These are phyloP conservation scores for Hyla sarda DNA, from an alignment of 2,113 vertebrate species.

Conservation along the genomic window DNA sequence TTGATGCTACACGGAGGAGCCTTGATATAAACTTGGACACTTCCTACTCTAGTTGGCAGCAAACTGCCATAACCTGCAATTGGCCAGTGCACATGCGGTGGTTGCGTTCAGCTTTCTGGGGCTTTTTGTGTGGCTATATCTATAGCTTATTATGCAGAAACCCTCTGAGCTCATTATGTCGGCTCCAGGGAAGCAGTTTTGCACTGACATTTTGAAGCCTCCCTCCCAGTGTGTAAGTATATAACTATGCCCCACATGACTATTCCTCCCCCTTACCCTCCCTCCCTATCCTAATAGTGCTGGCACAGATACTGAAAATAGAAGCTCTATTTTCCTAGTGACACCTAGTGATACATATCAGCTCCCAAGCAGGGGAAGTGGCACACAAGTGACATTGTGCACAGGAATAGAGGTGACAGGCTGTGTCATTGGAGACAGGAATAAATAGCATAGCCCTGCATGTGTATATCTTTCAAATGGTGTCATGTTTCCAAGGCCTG, in stretches of 20 bases:
- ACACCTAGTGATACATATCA: slow-evolving; percentile 52
- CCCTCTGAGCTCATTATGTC: slow-evolving; percentile 46
- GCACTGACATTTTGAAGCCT: slow-evolving; percentile 35
- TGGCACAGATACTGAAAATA: slow-evolving; percentile 51
- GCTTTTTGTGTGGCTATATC: neutral
- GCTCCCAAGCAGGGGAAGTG: slow-evolving; percentile 11
- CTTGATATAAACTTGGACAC: neutral
- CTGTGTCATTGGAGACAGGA: slow-evolving; percentile 19
- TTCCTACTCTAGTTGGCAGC: slow-evolving; percentile 5
- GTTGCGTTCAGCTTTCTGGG: neutral
- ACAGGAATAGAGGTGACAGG: slow-evolving; percentile 43
- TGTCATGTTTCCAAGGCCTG: neutral
- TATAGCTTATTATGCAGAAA: slow-evolving; percentile 24
- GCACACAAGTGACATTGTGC: slow-evolving; percentile 48
- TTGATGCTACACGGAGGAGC: too few relatives aligned
- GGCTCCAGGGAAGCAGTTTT: slow-evolving; percentile 11
- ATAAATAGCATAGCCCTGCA: neutral
- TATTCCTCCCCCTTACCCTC: slow-evolving; percentile 6
- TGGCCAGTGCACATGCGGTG: neutral
- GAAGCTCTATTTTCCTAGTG: slow-evolving; percentile 50
- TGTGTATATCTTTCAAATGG: neutral
- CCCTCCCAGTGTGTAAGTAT: slow-evolving; percentile 30
- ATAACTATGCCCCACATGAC: slow-evolving; percentile 38
- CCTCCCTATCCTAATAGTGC: slow-evolving; percentile 10
- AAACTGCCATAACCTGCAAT: neutral